Percentiles rank a stretch among this genome's conserved stretches.
Evolutionary conservation across 2,113 vertebrate species (phyloP).

Genomic region (Monarcha castaneiventris): DNA sequence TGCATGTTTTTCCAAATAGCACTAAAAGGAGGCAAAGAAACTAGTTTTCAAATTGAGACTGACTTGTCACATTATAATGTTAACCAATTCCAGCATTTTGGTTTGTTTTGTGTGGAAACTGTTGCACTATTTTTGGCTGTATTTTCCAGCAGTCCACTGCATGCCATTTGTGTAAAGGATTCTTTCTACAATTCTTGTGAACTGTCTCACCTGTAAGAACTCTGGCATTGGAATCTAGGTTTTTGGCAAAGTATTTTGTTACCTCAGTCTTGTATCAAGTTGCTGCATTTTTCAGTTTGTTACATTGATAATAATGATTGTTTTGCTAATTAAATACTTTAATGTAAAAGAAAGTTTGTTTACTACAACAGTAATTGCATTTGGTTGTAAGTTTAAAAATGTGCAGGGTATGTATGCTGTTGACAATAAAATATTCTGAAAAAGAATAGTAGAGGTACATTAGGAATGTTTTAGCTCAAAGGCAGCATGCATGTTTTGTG

Average conservation of each 20-base stretch:
- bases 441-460: background rate
- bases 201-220: slow-evolving; percentile 61
- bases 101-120: slow-evolving; percentile 65
- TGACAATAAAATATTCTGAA: slow-evolving; percentile 42
- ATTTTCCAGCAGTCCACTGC: slow-evolving; percentile 67
- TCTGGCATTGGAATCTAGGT: slow-evolving; percentile 62
- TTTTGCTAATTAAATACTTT: slow-evolving; percentile 79
- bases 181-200: slow-evolving; percentile 69
- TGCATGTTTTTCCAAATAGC: slow-evolving; percentile 74
- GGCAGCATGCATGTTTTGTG: background rate
- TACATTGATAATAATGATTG: slow-evolving; percentile 76
- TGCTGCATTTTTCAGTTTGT: slow-evolving; percentile 82
- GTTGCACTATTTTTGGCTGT: slow-evolving; percentile 67
- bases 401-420: background rate
- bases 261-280: slow-evolving; percentile 82
- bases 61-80: slow-evolving; percentile 51
- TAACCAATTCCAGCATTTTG: slow-evolving; percentile 62
- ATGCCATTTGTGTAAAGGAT: slow-evolving; percentile 72
- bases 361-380: slow-evolving; percentile 67
- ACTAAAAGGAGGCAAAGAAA: slow-evolving; percentile 63
- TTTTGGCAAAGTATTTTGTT: slow-evolving; percentile 82
- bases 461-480: background rate
- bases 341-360: slow-evolving; percentile 69
- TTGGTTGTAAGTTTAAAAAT: slow-evolving; percentile 63
- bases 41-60: slow-evolving; percentile 57